Base-by-base conservation (phyloP, 1,140 invertebrate genomes). In the Hycleus phaleratus region DNA sequence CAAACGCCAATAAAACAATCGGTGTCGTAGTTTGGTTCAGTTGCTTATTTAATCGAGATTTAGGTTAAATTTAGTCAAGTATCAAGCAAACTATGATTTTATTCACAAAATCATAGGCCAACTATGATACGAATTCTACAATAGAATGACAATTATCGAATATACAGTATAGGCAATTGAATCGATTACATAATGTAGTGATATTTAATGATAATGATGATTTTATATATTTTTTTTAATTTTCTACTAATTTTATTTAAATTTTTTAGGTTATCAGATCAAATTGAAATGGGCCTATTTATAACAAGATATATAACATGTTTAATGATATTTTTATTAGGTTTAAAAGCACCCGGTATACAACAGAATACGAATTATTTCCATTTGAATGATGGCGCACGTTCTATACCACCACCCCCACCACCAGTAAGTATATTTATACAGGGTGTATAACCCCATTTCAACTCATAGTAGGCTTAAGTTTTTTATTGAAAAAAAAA, bases 261-360 rank as follows among this genome's bases (percentile, higher is more conserved):
- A 18, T 67, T 74, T 83, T 84, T 58, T 69, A 92, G 88, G 64
- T 67, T 82, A 24, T 82, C 85, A 63, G 90, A 96, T 74, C 81
- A 87, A 68, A 78, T 94, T 58, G 90, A 95, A 75, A 92, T 97
- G 84, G 76, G 81, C 4, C 69, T 96, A 1, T 97, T 95, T 76
- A 78, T 93, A n/a, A 74, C 86, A 0, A 82, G 91, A 38, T 97
- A 93, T 69, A 72, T 87, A 2, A 84, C 82, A 24, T 87, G 84
- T 46, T 78, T 91, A 52, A 64, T 86, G 0, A 82, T 96, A 40
- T 95, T 97, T 73, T 76, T 88, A 7, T 73, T 97, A 38, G 94
- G 93, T 2, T 77, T 97, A 46, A 86, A 84, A 74, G 93, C 94
- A 32, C 94, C 94, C 24, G 94, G 92, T 53, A 86, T 96, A 26